Percentiles rank a stretch among this genome's conserved stretches.
Conservation (phyloP, 92 coral and sea anemone species). For the Bergia sp. region DNA sequence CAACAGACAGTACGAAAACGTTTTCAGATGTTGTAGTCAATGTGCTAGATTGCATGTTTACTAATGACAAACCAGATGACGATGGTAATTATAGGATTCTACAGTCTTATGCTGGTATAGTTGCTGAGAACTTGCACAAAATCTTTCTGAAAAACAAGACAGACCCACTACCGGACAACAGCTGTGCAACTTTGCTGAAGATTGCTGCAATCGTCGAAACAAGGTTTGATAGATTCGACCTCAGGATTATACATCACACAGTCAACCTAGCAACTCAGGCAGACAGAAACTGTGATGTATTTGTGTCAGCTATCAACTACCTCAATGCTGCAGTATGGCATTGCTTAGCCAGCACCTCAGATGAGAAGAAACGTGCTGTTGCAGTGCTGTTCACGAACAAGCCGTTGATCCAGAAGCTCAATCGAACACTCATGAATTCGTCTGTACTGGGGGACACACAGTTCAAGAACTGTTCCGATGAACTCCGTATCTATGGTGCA, state of each 20-base stretch:
- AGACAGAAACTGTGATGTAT: constrained; percentile 1
- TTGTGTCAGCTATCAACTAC: constrained; percentile 66
- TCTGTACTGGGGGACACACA: not conserved
- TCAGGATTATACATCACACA: constrained; percentile 79
- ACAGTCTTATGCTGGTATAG: constrained; percentile 11
- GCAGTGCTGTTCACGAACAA: constrained; percentile 68
- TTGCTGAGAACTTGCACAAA: constrained; percentile 71
- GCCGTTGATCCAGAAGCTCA: constrained; percentile 41
- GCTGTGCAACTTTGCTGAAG: constrained; percentile 63
- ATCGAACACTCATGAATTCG: not conserved
- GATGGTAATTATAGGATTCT: not conserved
- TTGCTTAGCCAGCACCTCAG: constrained; percentile 8
- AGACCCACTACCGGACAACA: constrained; percentile 54
- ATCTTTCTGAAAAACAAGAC: constrained; percentile 72
- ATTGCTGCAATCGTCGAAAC: constrained; percentile 60
- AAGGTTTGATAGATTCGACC: constrained; percentile 50
- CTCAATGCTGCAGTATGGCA: constrained; percentile 64
- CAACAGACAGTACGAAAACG: constrained; percentile 17
- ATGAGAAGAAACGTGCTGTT: constrained; percentile 49
- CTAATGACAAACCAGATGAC: not conserved
- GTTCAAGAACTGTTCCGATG: not conserved
- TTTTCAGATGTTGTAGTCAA: constrained; percentile 26
- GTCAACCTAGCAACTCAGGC: constrained; percentile 66
- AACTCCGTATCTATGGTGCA: not conserved
- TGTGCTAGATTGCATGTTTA: constrained; percentile 45